Evolutionary conservation across 2,797 vertebrate species (phyloP).

Genomic region (Merluccius polli): DNA sequence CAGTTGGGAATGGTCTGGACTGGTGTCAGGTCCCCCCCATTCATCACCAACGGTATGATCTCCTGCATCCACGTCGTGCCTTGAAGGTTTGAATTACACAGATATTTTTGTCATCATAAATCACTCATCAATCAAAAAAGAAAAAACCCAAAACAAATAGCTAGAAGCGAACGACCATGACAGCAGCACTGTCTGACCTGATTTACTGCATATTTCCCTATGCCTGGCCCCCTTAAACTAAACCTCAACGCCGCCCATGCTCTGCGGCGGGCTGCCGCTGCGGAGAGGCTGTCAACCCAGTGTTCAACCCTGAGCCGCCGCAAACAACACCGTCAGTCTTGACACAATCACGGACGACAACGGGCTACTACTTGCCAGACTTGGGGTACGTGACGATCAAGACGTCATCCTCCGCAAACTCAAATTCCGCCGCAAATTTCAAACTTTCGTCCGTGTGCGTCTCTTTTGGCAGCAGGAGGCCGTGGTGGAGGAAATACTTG

Average conservation of each 20-base stretch:
- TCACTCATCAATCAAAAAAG: neutral
- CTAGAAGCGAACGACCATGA: too few species aligned
- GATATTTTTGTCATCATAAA: neutral
- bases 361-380: neutral
- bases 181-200: neutral
- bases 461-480: slow-evolving; percentile 23
- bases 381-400: slow-evolving; percentile 34
- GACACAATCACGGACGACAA: neutral
- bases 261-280: too few species aligned
- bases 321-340: too few species aligned
- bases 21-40: slow-evolving; percentile 73
- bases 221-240: neutral
- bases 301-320: too few species aligned
- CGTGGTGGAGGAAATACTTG: slow-evolving; percentile 27
- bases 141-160: neutral
- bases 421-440: slow-evolving; percentile 44
- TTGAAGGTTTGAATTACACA: slow-evolving; percentile 21
- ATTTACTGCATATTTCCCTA: neutral
- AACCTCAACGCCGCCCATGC: too few species aligned
- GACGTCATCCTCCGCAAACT: slow-evolving; percentile 55
- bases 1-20: slow-evolving; percentile 77
- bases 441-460: slow-evolving; percentile 48
- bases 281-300: too few species aligned
- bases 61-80: slow-evolving; percentile 80
- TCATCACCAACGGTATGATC: slow-evolving; percentile 74